Base-by-base conservation (phyloP, 2,113 vertebrate genomes). In the Lutjanus erythropterus region DNA sequence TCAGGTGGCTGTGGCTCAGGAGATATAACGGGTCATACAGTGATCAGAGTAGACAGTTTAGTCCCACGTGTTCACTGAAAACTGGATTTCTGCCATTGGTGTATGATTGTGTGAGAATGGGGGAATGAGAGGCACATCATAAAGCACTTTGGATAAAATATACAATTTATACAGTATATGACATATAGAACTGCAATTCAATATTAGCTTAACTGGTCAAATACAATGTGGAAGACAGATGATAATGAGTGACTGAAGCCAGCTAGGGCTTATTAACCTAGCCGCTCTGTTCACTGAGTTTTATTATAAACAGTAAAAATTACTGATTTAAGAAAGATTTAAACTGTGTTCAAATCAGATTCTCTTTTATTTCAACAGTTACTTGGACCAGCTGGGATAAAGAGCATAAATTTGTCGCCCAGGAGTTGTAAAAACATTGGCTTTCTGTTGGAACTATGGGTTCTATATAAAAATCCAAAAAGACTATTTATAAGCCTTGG, bases 401-500 rank as follows among this genome's bases (percentile, higher is more conserved):
- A 67, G 9, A 29, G 2, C 25, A 53, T 68, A 69, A 8, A 69
- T 71, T 27, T 12, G 19, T 66, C 73, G 19, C 31, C 35, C 29
- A 37, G 18, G 18, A 71, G 1, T 55, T 62, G 42, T 78, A 71
- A 55, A 78, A 78, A 55, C 27, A 69, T 70, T 80, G 31, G 18
- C 47, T 81, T 74, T 58, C 18, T 56, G n/a, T 11, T 70, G 29
- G 19, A 61, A 60, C n/a, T 62, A 10, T 56, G 42, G 56, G 39
- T 31, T 41, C 60, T 23, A 9, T 33, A 53, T 59, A 29, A 58
- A 68, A 52, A 15, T 25, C 31, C 25, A 41, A 50, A 72, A 60
- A 62, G 7, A 49, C 9, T 25, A 77, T 78, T 72, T 78, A 80
- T 66, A 23, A 77, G 50, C 16, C 56, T 71, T 85, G 81, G 76